These are phyloP conservation scores for Heliconius aoede DNA, from an alignment of 2,888 invertebrate genomes.

Conservation along the genomic window DNA sequence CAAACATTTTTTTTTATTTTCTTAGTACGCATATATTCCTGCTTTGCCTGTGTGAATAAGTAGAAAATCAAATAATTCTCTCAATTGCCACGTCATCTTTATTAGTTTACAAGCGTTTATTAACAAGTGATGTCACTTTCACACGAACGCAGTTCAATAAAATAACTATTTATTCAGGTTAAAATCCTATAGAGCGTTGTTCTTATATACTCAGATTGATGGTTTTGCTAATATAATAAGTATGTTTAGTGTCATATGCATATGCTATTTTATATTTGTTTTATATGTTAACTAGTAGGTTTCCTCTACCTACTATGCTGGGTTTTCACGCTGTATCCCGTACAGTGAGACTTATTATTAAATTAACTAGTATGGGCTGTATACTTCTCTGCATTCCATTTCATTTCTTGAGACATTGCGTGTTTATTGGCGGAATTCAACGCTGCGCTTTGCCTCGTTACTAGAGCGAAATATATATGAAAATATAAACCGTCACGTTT, in stretches of 20 bases:
- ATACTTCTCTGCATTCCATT: not conserved
- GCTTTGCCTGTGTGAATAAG: not conserved
- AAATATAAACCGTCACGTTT: too few relatives aligned
- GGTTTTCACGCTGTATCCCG: too few relatives aligned
- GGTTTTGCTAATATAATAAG: not conserved
- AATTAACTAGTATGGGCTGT: not conserved
- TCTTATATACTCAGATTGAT: slow-evolving; percentile 29
- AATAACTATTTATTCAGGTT: slow-evolving; percentile 51
- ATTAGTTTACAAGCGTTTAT: slow-evolving; percentile 41
- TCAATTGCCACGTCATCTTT: slow-evolving; percentile 14
- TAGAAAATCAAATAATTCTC: slow-evolving; percentile 5
- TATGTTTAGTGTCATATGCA: not conserved
- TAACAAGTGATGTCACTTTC: slow-evolving; percentile 42
- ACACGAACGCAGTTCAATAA: slow-evolving; percentile 44
- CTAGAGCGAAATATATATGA: too few relatives aligned
- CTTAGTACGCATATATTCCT: not conserved
- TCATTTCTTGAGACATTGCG: not conserved
- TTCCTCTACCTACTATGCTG: too few relatives aligned
- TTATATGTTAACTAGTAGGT: not conserved
- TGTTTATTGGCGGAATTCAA: not conserved
- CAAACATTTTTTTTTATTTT: too few relatives aligned
- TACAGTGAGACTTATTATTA: too few relatives aligned
- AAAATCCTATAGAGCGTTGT: slow-evolving; percentile 39
- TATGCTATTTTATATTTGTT: not conserved
- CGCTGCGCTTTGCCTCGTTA: not conserved